Evolutionary conservation across 2,797 vertebrate genomes (phyloP).

Genomic region (Ibycter americanus): DNA sequence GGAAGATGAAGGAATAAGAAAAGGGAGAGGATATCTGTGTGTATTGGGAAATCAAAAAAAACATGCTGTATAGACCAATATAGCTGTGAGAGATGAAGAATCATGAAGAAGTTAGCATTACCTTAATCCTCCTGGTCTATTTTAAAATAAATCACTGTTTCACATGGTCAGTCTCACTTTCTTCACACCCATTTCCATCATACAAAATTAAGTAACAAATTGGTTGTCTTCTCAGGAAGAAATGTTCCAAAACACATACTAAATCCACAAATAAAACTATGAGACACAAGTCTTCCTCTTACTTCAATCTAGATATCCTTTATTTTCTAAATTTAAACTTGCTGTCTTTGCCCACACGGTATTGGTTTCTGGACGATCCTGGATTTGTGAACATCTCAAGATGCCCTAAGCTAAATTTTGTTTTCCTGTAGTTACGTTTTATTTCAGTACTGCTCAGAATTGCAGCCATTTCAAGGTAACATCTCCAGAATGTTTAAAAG

Average conservation of each 20-base stretch:
- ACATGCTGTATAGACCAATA: background rate
- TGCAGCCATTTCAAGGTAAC: background rate
- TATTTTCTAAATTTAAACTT: background rate
- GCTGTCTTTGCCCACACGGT: background rate
- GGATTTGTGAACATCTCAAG: background rate
- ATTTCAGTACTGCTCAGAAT: background rate
- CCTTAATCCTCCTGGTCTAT: background rate
- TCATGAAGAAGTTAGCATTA: background rate
- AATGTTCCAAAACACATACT: background rate
- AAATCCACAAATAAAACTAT: background rate
- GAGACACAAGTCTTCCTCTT: background rate
- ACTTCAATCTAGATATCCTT: background rate
- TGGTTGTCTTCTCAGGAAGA: background rate
- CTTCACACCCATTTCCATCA: background rate
- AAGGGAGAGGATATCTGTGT: background rate
- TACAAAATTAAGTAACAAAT: background rate
- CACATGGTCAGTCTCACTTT: background rate
- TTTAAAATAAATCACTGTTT: background rate
- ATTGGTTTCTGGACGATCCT: background rate
- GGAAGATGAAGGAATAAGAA: background rate
- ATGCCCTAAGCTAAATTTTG: background rate
- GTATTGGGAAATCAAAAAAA: background rate
- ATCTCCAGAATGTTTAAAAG: background rate
- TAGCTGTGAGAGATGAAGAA: background rate
- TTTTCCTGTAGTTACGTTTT: background rate